phyloP scores from a whole-genome alignment of 2,113 vertebrate genomes.

The Etheostoma cragini region DNA sequence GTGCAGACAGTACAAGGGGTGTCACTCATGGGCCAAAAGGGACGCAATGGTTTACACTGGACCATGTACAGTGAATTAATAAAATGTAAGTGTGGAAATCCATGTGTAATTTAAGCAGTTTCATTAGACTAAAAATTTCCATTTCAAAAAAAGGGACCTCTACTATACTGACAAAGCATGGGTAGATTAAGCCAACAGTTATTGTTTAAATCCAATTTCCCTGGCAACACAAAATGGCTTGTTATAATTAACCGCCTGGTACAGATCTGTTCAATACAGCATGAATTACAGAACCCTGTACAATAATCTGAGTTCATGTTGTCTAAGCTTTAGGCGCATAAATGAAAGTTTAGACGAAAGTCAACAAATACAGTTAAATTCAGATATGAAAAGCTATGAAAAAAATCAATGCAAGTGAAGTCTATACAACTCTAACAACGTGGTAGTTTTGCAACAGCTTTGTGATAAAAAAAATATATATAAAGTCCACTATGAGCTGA shows the following conservation, averaged over 20 bases:
- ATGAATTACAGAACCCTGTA: background rate
- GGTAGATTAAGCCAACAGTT: background rate
- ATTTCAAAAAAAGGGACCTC: background rate
- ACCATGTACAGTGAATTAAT: background rate
- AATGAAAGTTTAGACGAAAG: background rate
- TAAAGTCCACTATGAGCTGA: background rate
- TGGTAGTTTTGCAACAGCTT: background rate
- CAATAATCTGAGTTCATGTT: constrained; percentile 11
- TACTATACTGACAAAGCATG: background rate
- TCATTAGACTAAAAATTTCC: background rate
- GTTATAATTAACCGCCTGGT: constrained; percentile 8
- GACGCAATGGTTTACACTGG: background rate
- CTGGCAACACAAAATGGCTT: constrained; percentile 13
- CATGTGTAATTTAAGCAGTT: background rate
- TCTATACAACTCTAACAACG: background rate
- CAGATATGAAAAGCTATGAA: background rate
- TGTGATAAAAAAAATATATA: background rate
- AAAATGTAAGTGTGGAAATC: background rate
- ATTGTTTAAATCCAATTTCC: constrained; percentile 14
- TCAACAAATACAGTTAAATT: background rate
- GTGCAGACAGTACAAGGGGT: background rate
- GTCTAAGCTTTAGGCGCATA: background rate
- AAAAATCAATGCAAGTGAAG: background rate
- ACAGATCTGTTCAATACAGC: background rate
- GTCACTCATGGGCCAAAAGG: constrained; percentile 18